Evolutionary conservation across 2,113 vertebrate genomes (phyloP), one percentile per base, ranked within the genome.

Genomic region (Xenus cinereus): DNA sequence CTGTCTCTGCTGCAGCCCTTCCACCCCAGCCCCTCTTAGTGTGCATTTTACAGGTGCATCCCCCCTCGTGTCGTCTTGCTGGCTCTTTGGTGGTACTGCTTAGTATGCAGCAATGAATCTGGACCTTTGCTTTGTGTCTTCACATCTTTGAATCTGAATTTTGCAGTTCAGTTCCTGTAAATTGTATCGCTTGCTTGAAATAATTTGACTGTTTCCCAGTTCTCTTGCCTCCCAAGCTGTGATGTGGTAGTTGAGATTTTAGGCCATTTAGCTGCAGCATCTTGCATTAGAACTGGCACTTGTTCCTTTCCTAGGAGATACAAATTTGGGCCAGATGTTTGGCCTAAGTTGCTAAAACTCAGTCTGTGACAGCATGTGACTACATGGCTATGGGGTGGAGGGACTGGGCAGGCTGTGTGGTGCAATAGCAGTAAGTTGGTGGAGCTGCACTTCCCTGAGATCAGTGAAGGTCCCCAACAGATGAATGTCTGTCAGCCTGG

Each of bases 21-120:
- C 39, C 2, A 1, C 3, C 73, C 43, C 46, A 21, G 41, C 11
- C 6, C 8, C 12, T 8, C 39, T 45, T 0, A 1, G 10, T 39
- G 39, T 17, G 50, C 26, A 7, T 14, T 64, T 7, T 30, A 10
- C 20, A 48, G 19, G 1, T 39, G 10, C 32, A 16, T 14, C 26
- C 9, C 33, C 2, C 3, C 32, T 13, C 2, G 20, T 17, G 51
- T 10, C 24, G 6, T 30, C 37, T 41, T 39, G 56, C 60, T 51
- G 11, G 4, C 21, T 56, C 50, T 54, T 57, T 39, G 63, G 51
- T 41, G 71, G 24, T 5, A 12, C 46, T 3, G 1, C 19, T 59
- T n/a, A 26, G 8, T 12, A 13, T 23, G 8, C 0, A 20, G 37
- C 37, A 74, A 17, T 2, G 6, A 37, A 24, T 33, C 41, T 46